Evolutionary conservation across 2,113 vertebrate genomes (phyloP).

Genomic region (Epinephelus moara): DNA sequence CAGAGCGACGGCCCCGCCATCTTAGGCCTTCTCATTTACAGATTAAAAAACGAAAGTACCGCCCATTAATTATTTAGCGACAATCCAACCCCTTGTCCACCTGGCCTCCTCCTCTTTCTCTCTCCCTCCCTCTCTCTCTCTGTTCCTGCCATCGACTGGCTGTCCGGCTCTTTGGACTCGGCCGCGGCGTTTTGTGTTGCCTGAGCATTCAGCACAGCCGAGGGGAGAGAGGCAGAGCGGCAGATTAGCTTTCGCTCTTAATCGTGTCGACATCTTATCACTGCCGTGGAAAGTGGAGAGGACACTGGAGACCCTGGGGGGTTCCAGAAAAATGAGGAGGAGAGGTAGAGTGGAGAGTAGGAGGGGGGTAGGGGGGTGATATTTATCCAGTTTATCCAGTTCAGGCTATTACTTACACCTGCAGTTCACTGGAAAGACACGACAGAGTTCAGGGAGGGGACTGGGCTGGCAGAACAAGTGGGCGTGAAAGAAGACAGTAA

Average conservation of each 20-base stretch:
- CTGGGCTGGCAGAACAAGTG: background rate
- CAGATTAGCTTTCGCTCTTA: constrained; percentile 95
- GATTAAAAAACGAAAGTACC: constrained; percentile 90
- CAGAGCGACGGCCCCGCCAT: constrained; percentile 64
- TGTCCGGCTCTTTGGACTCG: constrained; percentile 41
- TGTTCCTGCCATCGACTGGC: constrained; percentile 53
- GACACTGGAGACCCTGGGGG: constrained; percentile 85
- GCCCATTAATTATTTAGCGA: constrained; percentile 91
- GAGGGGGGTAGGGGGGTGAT: constrained; percentile 25
- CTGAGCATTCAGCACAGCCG: constrained; percentile 85
- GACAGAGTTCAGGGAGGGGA: constrained; percentile 46
- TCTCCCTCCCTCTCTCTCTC: constrained; percentile 7
- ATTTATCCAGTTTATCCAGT: constrained; percentile 72
- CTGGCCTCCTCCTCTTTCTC: constrained; percentile 57
- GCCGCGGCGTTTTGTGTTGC: constrained; percentile 86
- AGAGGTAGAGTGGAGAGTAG: constrained; percentile 38
- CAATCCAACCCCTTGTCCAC: constrained; percentile 70
- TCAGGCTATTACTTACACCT: constrained; percentile 85
- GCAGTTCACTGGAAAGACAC: constrained; percentile 74
- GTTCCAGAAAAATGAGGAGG: constrained; percentile 72
- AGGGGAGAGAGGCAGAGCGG: constrained; percentile 60
- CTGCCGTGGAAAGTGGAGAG: constrained; percentile 87
- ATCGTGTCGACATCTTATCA: constrained; percentile 93
- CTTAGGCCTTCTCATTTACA: constrained; percentile 92
- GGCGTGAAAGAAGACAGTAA: background rate